Evolutionary conservation across 2,888 invertebrate species (phyloP).

Genomic region (Agrochola circellaris): DNA sequence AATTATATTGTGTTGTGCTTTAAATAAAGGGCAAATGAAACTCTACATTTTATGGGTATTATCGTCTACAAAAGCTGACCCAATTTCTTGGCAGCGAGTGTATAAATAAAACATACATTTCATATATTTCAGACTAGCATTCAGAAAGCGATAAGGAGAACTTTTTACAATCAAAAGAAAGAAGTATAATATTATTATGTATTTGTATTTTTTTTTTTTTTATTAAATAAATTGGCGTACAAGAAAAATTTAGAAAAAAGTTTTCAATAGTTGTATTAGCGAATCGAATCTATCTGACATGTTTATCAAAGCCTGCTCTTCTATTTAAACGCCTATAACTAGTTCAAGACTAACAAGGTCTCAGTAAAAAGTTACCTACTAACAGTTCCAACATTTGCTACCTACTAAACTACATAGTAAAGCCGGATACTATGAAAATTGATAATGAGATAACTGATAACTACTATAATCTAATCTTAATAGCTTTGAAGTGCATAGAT

Average conservation of each 20-base stretch:
- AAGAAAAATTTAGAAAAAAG: neutral
- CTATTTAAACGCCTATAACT: constrained; percentile 2
- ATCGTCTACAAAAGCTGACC: constrained; percentile 50
- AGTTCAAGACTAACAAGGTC: constrained; percentile 35
- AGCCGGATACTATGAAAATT: constrained; percentile 15
- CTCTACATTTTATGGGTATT: constrained; percentile 2
- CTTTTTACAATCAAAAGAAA: constrained; percentile 6
- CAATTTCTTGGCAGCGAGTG: constrained; percentile 39
- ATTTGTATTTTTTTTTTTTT: too few relatives aligned
- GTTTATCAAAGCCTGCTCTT: neutral
- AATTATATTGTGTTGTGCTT: neutral
- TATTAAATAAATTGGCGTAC: neutral
- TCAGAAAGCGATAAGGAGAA: neutral
- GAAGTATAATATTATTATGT: too few relatives aligned
- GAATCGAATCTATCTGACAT: constrained; percentile 2
- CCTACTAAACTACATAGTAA: constrained; percentile 6
- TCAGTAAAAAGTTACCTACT: constrained; percentile 3
- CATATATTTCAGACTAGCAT: constrained; percentile 7
- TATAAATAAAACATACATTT: constrained; percentile 40
- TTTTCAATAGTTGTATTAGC: neutral
- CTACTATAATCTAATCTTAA: constrained; percentile 41
- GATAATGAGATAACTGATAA: constrained; percentile 10
- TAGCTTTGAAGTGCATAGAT: constrained; percentile 49
- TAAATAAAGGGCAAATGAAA: neutral
- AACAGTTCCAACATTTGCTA: constrained; percentile 6